phyloP scores from a whole-genome alignment of 2,888 invertebrate species.

The Ptycholaimellus sp. region DNA sequence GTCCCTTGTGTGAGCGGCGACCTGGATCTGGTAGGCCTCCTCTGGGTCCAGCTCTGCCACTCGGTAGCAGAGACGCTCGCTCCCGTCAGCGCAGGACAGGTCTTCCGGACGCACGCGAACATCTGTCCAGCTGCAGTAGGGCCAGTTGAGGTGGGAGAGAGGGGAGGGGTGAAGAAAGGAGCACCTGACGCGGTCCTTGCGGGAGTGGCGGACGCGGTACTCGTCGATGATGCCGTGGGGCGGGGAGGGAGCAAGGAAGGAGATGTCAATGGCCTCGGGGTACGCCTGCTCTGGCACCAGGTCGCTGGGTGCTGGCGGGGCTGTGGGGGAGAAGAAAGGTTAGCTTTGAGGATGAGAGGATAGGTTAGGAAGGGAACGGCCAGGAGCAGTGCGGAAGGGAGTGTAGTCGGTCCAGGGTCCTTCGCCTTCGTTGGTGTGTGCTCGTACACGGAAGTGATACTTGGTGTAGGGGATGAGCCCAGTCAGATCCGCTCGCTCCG shows the following conservation, averaged over 20 bases:
- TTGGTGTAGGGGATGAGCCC: constrained; percentile 20
- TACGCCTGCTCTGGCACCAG: constrained; percentile 18
- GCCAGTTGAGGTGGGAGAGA: too few relatives aligned
- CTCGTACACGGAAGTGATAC: constrained; percentile 21
- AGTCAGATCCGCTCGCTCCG: constrained; percentile 18
- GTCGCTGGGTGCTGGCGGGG: constrained; percentile 20
- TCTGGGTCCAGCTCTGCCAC: constrained; percentile 22
- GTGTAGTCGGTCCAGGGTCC: constrained; percentile 23
- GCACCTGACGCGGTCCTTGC: constrained; percentile 9
- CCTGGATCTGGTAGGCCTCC: constrained; percentile 21
- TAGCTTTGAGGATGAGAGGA: too few relatives aligned
- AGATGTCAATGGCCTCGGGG: constrained; percentile 22
- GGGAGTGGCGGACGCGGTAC: constrained; percentile 22
- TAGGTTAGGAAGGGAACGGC: too few relatives aligned
- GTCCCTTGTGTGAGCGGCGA: constrained; percentile 17
- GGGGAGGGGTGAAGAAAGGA: background rate
- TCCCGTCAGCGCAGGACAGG: constrained; percentile 19
- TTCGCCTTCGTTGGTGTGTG: constrained; percentile 18
- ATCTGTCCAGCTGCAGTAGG: constrained; percentile 17
- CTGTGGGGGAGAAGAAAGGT: too few relatives aligned
- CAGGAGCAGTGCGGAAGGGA: constrained; percentile 18
- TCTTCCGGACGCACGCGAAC: constrained; percentile 17
- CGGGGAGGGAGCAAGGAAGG: constrained; percentile 22
- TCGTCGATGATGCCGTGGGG: constrained; percentile 23
- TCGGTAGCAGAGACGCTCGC: constrained; percentile 23